These are phyloP conservation scores for Sebastes nivosus DNA, from an alignment of 2,797 vertebrate species.

Conservation along the genomic window DNA sequence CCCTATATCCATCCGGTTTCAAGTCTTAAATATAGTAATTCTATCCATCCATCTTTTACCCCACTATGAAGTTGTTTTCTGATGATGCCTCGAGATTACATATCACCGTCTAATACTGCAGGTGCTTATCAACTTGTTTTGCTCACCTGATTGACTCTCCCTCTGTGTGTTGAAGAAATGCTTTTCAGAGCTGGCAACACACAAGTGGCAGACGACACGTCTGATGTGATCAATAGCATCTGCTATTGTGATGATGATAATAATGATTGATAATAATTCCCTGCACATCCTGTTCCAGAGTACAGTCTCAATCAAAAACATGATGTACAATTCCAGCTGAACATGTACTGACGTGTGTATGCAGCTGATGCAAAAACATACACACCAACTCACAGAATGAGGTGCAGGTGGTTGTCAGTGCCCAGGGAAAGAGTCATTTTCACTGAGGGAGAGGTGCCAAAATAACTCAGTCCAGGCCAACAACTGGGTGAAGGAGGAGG, in stretches of 20 bases:
- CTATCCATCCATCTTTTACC: background rate
- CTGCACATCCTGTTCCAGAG: background rate
- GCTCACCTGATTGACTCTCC: slow-evolving; percentile 7
- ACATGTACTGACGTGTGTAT: slow-evolving; percentile 19
- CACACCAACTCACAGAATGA: slow-evolving; percentile 4
- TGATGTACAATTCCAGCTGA: background rate
- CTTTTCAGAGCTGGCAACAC: background rate
- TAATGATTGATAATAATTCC: background rate
- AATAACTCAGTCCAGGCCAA: slow-evolving; percentile 19
- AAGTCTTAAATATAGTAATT: background rate
- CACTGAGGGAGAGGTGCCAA: slow-evolving; percentile 39
- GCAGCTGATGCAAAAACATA: background rate
- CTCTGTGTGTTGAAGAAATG: background rate
- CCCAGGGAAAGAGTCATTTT: slow-evolving; percentile 52
- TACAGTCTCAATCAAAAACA: background rate
- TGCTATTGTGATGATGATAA: background rate
- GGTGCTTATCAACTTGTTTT: background rate
- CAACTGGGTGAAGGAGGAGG: background rate
- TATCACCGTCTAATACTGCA: background rate
- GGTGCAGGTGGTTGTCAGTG: slow-evolving; percentile 50
- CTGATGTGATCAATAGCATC: background rate
- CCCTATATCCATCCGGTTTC: background rate
- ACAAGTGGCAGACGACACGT: background rate
- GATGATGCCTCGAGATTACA: background rate
- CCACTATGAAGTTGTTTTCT: background rate